These are phyloP conservation scores for Nothobranchius furzeri DNA, from an alignment of 2,113 vertebrate species.

Conservation along the genomic window DNA sequence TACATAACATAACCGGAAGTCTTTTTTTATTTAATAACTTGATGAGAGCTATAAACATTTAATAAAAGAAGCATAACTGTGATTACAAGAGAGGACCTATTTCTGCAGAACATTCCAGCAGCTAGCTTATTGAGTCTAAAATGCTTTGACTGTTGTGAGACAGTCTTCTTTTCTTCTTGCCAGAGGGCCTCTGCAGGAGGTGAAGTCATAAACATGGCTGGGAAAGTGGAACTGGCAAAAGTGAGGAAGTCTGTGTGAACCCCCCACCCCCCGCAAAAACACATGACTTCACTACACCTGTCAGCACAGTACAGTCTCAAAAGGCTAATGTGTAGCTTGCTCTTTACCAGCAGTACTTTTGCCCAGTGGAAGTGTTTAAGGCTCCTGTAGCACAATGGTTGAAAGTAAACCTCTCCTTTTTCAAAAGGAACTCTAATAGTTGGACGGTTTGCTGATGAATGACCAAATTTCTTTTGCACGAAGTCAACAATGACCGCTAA, in stretches of 20 bases:
- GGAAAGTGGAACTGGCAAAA: constrained; percentile 65
- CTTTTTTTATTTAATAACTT: constrained; percentile 7
- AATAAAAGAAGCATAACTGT: constrained; percentile 54
- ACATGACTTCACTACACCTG: constrained; percentile 77
- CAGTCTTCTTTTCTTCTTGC: constrained; percentile 70
- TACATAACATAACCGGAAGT: not conserved
- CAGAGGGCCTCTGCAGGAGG: constrained; percentile 69
- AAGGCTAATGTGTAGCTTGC: constrained; percentile 35
- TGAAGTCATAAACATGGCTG: constrained; percentile 79
- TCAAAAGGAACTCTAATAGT: too few species aligned
- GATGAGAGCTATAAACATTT: constrained; percentile 4
- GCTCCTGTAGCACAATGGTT: constrained; percentile 28
- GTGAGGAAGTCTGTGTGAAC: constrained; percentile 66
- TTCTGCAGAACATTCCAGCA: constrained; percentile 60
- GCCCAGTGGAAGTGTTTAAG: constrained; percentile 31
- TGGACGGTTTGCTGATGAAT: too few species aligned
- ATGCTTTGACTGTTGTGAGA: constrained; percentile 60
- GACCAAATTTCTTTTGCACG: too few species aligned
- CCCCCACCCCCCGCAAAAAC: constrained; percentile 62
- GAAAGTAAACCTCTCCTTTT: constrained; percentile 10
- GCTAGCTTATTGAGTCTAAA: constrained; percentile 60
- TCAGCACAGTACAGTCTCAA: constrained; percentile 51
- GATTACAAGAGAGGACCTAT: constrained; percentile 29
- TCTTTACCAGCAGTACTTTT: constrained; percentile 29
- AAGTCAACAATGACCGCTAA: too few species aligned